Conservation (phyloP, 1,140 invertebrate species). For the Bradynema listronoti region DNA sequence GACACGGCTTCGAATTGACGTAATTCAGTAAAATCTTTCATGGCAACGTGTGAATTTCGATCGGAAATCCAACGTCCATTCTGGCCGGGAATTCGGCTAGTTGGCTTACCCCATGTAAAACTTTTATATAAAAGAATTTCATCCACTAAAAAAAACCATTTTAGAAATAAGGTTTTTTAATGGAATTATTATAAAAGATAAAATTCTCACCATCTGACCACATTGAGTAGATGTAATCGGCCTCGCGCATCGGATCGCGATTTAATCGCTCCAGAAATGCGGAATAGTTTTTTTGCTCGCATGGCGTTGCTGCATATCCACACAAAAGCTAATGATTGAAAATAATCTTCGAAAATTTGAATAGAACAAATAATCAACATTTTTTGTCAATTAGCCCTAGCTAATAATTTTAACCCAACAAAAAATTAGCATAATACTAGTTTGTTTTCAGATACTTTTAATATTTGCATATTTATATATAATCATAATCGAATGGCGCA, state of each 20-base stretch:
- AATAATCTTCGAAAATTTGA: too few species aligned
- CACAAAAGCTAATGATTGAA: slow-evolving; percentile 46
- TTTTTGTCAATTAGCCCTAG: too few species aligned
- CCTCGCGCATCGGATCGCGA: slow-evolving; percentile 47
- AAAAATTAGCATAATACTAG: too few species aligned
- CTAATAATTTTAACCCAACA: too few species aligned
- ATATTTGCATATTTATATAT: too few species aligned
- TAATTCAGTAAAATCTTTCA: slow-evolving; percentile 57
- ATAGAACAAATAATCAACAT: too few species aligned
- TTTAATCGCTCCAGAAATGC: slow-evolving; percentile 56
- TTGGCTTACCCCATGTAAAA: slow-evolving; percentile 56
- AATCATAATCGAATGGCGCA: too few species aligned
- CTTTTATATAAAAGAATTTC: slow-evolving; percentile 47
- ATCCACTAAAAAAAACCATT: slow-evolving; percentile 41
- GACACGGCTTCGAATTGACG: slow-evolving; percentile 56
- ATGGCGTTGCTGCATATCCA: slow-evolving; percentile 50
- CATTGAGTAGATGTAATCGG: slow-evolving; percentile 56
- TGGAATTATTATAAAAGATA: slow-evolving; percentile 1
- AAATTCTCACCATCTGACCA: slow-evolving; percentile 46
- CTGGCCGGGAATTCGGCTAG: slow-evolving; percentile 49
- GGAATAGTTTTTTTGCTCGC: slow-evolving; percentile 53
- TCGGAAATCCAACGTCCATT: slow-evolving; percentile 57
- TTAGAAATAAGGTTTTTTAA: slow-evolving; percentile 18
- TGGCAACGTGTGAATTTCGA: slow-evolving; percentile 48
- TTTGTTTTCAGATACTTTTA: too few species aligned